Base-by-base conservation (phyloP, 2,888 invertebrate genomes). In the Gasteruption jaculator region DNA sequence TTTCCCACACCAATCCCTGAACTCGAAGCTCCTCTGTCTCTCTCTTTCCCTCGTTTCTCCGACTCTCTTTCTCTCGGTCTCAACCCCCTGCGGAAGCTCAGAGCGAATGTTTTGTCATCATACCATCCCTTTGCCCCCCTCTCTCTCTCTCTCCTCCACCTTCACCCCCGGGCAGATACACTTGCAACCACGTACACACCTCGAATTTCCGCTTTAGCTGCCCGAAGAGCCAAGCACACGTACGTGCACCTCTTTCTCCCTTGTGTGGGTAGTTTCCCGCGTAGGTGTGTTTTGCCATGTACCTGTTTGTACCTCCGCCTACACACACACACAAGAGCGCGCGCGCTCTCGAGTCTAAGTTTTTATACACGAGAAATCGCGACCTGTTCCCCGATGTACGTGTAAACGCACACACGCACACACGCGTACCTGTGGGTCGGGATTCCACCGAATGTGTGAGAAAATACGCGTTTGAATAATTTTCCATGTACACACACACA, bases 31-130 rank as follows among this genome's bases (percentile, higher is more conserved):
- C 49, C 49, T 45, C 49, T 41, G 33, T 38, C 34, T 47, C 37
- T 33, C 18, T 41, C 38, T 26, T 32, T 46, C 38, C 41, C 38
- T n/a, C 38, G 20, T 40, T 38, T 36, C 31, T 38, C 38, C 38
- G 37, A 38, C 41, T 15, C 30, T 41, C 44, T 34, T 38, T 41
- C 37, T 46, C 41, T 40, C 35, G 39, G 41, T 35, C 30, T 38
- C 20, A 32, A 21, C 43, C 46, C 33, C 46, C 41, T 38, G 60
- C 61, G 62, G 61, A 63, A 68, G 60, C 64, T 64, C 58, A 54
- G 60, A 61, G 65, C 65, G 60, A 66, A 66, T 66, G 66, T 66
- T 63, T 66, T 66, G 66, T 66, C 66, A 66, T 65, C 66, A 64
- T 61, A 64, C 60, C 62, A 57, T 55, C 58, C 63, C 44, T 40